A percentile compares a stretch with the other conserved stretches of the same genome.
Conservation (phyloP, 1,140 invertebrate species). For the Leptinotarsa undecemlineata region DNA sequence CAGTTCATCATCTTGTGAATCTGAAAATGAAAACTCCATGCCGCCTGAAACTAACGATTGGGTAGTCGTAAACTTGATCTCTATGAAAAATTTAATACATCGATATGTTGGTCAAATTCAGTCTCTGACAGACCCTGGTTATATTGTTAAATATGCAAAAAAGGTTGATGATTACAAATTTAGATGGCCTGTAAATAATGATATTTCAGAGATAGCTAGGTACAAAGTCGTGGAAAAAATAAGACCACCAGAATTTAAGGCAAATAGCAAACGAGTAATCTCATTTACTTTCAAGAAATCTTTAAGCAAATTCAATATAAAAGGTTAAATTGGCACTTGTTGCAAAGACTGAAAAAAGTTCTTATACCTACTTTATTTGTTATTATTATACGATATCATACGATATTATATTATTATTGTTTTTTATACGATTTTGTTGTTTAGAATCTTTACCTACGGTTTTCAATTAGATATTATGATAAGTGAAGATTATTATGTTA, state of each 20-base stretch:
- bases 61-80: neutral
- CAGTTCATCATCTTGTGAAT: slow-evolving; percentile 9
- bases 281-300: neutral
- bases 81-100: slow-evolving; percentile 5
- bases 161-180: no score
- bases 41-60: slow-evolving; percentile 10
- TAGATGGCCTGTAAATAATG: neutral
- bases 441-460: no score
- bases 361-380: no score
- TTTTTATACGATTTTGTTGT: no score
- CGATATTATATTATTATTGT: no score
- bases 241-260: slow-evolving; percentile 7
- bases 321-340: no score
- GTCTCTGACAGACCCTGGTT: neutral
- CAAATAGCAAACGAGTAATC: neutral
- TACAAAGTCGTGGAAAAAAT: neutral
- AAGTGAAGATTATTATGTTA: no score
- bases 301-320: no score
- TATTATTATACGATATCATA: no score
- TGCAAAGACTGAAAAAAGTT: no score
- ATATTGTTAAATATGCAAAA: no score
- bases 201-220: neutral
- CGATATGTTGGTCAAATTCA: slow-evolving; percentile 4
- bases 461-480: no score
- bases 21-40: slow-evolving; percentile 2